These are phyloP conservation scores for Oopsacas minuta DNA, from an alignment of 37 sponge, comb jelly and placozoan species.

Conservation along the genomic window DNA sequence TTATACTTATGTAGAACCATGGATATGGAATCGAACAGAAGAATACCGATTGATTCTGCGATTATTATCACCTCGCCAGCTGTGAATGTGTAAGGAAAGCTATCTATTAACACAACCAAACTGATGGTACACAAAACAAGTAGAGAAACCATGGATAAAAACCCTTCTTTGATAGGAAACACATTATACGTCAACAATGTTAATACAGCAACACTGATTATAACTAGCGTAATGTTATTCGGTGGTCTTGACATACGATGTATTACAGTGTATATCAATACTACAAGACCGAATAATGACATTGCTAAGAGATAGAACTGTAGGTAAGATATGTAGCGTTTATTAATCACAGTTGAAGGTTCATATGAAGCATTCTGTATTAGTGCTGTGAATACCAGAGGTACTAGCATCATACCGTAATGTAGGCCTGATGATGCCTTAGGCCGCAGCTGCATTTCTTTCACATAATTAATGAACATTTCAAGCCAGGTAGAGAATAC, in stretches of 20 bases:
- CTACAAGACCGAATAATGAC: neutral
- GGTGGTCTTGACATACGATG: neutral
- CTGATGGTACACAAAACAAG: neutral
- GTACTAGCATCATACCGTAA: constrained; percentile 11
- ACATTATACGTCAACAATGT: neutral
- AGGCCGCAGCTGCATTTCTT: constrained; percentile 12
- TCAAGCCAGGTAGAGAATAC: constrained; percentile 62
- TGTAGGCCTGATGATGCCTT: neutral
- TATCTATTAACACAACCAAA: neutral
- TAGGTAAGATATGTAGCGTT: neutral
- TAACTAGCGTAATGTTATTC: neutral
- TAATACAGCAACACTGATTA: neutral
- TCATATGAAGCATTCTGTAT: neutral
- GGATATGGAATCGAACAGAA: neutral
- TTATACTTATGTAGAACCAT: neutral
- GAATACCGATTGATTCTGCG: neutral
- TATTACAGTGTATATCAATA: neutral
- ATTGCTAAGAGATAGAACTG: constrained; percentile 14
- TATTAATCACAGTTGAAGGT: neutral
- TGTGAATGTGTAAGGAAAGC: neutral
- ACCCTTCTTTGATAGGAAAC: constrained; percentile 15
- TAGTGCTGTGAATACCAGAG: neutral
- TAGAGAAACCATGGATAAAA: neutral
- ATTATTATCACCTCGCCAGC: neutral
- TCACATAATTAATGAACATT: constrained; percentile 34